Evolutionary conservation across 2,113 vertebrate species (phyloP).

Genomic region (Entomyzon cyanotis): DNA sequence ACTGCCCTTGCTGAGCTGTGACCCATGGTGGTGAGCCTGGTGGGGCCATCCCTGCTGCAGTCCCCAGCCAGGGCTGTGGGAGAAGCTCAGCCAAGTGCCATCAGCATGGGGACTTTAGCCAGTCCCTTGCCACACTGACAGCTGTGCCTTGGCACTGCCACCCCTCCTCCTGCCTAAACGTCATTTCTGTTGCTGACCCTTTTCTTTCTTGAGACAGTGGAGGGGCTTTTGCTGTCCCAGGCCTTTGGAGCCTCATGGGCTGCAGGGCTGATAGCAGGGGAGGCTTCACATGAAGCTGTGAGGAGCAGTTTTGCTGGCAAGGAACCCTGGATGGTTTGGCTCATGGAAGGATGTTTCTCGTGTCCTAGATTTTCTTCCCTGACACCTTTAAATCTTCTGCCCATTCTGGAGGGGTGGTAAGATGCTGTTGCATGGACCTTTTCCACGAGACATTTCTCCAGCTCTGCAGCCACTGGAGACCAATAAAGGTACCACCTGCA

Average conservation of each 20-base stretch:
- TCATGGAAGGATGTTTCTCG: not conserved
- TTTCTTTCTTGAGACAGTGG: not conserved
- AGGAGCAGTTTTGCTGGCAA: not conserved
- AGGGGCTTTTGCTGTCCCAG: not conserved
- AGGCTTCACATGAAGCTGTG: not conserved
- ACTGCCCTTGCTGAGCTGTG: no score
- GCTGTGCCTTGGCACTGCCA: not conserved
- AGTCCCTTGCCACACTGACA: not conserved
- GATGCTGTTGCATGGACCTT: not conserved
- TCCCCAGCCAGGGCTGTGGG: rapidly evolving
- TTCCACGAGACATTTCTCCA: not conserved
- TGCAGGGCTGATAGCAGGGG: not conserved
- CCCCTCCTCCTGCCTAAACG: not conserved
- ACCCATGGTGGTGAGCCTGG: rapidly evolving
- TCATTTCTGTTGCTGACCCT: not conserved
- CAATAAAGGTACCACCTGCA: not conserved
- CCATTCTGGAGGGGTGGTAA: not conserved
- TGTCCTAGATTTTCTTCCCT: not conserved
- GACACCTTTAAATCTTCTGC: not conserved
- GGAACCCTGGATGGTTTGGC: not conserved
- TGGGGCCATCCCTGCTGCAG: not conserved
- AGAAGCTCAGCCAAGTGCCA: not conserved
- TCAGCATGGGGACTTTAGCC: not conserved
- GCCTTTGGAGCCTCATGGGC: not conserved
- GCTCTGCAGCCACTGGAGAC: not conserved